Base-by-base conservation (phyloP, 1,140 invertebrate species). In the Camponotus floridanus region DNA sequence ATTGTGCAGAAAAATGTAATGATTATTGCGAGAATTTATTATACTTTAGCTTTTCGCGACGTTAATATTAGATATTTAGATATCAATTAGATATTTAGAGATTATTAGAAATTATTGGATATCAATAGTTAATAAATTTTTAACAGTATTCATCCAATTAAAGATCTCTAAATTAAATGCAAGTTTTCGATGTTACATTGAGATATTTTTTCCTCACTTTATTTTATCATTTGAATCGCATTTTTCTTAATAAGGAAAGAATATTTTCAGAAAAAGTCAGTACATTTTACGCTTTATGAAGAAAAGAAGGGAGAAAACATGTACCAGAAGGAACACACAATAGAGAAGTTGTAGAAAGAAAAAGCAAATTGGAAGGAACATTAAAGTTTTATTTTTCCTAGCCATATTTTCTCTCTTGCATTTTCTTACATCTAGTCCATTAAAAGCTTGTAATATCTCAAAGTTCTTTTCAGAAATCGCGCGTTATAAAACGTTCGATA, bases 361-460 rank as follows among this genome's bases (percentile, higher is more conserved):
- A 76, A 39, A 21, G 33, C n/a, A 15, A 31, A 76, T 5, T 42
- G 31, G 0, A 15, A 39, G 9, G 15, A 64, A 64, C 26, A 45
- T 76, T 76, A 64, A 76, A 64, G 21, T 21, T 76, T 62, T 76
- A 26, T 62, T 64, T 62, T 61, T 76, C 26, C 18, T 64, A 45
- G 15, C 26, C 9, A 76, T 36, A 45, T 76, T 76, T 76, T 62
- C 15, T 51, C 13, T 51, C 74, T 76, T 18, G 3, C 31, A 33
- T 39, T 76, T 45, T 76, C 48, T 64, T 64, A n/a, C 15, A 0
- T 26, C n/a, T 59, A 9, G 5, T 8, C 15, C 57, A 42, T 62
- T 76, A 61, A 42, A 51, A 76, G 36, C 57, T 2, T 9, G 9
- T 59, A 11, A 64, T 76, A 45, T 45, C 39, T 18, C 21, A 26